Evolutionary conservation across 2,888 invertebrate genomes (phyloP).

Genomic region (Augochlorella aurata): DNA sequence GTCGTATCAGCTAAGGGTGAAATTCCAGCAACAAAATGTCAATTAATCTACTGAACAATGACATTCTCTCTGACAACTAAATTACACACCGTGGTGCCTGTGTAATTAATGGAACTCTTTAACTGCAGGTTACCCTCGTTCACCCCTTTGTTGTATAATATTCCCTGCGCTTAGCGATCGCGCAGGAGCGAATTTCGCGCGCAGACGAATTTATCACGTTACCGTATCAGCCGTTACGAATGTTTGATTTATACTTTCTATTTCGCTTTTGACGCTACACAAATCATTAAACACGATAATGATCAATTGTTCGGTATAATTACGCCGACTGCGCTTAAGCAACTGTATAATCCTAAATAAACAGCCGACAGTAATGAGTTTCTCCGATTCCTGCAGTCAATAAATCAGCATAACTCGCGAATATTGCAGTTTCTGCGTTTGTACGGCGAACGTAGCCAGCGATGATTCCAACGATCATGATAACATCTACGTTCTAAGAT

Average conservation of each 20-base stretch:
- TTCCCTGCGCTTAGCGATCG: neutral
- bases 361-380: neutral
- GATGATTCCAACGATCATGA: neutral
- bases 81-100: neutral
- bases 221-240: neutral
- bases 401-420: neutral
- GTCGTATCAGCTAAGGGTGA: too few relatives aligned
- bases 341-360: slow-evolving; percentile 1
- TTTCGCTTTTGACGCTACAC: neutral
- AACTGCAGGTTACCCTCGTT: neutral
- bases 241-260: slow-evolving; percentile 1
- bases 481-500: neutral
- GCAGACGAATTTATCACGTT: neutral
- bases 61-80: neutral
- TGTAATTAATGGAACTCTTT: neutral
- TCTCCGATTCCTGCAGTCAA: neutral
- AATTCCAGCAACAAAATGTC: too few relatives aligned
- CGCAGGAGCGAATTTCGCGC: neutral
- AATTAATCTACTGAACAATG: neutral
- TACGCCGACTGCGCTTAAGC: neutral
- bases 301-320: neutral
- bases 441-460: neutral
- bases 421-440: neutral
- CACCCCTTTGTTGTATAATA: neutral
- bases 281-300: neutral